A percentile compares a stretch with the other conserved stretches of the same genome.
phyloP scores from a whole-genome alignment of 2,113 vertebrate species.

The Varanus salvator region DNA sequence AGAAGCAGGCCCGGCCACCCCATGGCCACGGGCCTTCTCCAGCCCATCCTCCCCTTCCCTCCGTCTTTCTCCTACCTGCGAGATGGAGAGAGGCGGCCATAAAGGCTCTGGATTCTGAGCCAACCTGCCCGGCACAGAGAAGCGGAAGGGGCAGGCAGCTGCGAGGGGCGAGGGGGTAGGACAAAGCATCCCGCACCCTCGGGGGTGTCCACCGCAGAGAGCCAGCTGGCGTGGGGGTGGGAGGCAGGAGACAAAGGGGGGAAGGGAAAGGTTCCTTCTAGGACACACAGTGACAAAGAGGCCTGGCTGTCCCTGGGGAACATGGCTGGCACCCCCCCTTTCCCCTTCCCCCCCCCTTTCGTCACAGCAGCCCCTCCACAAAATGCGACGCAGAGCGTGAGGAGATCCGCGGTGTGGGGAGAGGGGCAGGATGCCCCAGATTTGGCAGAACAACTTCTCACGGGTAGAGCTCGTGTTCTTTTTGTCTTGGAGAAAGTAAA shows the following conservation, averaged over 20 bases:
- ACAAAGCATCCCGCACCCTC: conserved; percentile 44
- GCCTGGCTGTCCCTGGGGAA: neutral
- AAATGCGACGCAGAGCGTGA: too few relatives aligned
- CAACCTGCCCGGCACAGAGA: too few relatives aligned
- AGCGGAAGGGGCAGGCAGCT: neutral
- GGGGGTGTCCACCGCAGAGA: conserved; percentile 3
- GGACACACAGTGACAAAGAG: neutral
- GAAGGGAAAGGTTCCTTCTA: conserved; percentile 4
- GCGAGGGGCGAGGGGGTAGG: conserved; percentile 20
- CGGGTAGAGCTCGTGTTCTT: too few relatives aligned
- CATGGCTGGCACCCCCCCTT: too few relatives aligned
- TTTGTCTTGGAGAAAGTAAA: too few relatives aligned
- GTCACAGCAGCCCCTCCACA: too few relatives aligned
- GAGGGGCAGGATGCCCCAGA: too few relatives aligned
- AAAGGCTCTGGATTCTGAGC: too few relatives aligned
- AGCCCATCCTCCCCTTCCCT: neutral
- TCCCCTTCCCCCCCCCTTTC: too few relatives aligned
- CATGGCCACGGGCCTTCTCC: neutral
- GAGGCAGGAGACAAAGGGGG: neutral
- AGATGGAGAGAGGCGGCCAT: neutral
- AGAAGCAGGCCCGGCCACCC: too few relatives aligned
- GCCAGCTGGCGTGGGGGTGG: conserved; percentile 17
- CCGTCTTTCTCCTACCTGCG: neutral
- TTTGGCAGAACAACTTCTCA: too few relatives aligned
- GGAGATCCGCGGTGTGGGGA: too few relatives aligned